Conservation (phyloP, 2,797 vertebrate genomes). For the Arctocebus calabarensis region DNA sequence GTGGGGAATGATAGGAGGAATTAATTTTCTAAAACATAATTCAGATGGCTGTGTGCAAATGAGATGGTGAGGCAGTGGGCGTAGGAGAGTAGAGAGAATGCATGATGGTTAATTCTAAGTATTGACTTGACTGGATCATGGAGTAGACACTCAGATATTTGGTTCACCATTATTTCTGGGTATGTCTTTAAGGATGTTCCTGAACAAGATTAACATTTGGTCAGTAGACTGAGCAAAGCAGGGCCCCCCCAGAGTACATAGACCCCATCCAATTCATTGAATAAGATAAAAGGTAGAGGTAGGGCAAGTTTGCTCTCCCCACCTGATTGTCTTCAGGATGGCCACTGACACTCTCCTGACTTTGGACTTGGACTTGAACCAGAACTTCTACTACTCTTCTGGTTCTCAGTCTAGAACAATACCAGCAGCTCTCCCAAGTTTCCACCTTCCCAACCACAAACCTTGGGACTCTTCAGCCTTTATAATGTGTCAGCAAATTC, state of each 20-base stretch:
- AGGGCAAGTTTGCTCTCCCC: fast-evolving
- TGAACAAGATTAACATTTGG: background rate
- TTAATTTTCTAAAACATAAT: background rate
- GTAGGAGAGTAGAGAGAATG: background rate
- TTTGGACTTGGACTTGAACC: background rate
- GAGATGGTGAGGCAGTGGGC: background rate
- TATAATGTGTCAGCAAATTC: background rate
- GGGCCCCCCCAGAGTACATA: background rate
- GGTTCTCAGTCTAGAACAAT: background rate
- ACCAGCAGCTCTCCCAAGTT: background rate
- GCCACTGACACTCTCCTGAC: background rate
- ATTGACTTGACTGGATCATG: background rate
- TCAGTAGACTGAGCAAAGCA: background rate
- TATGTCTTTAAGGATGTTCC: background rate
- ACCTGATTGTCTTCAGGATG: background rate
- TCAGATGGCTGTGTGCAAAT: background rate
- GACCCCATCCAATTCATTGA: background rate
- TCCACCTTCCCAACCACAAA: background rate
- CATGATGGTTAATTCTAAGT: background rate
- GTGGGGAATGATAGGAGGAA: background rate
- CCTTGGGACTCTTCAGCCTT: background rate
- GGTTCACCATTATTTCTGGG: background rate
- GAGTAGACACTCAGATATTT: background rate
- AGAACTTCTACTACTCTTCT: background rate
- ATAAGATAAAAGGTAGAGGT: background rate